A percentile compares a stretch with the other conserved stretches of the same genome.
Conservation (phyloP, 2,888 invertebrate species). For the Coleophora flavipennella region DNA sequence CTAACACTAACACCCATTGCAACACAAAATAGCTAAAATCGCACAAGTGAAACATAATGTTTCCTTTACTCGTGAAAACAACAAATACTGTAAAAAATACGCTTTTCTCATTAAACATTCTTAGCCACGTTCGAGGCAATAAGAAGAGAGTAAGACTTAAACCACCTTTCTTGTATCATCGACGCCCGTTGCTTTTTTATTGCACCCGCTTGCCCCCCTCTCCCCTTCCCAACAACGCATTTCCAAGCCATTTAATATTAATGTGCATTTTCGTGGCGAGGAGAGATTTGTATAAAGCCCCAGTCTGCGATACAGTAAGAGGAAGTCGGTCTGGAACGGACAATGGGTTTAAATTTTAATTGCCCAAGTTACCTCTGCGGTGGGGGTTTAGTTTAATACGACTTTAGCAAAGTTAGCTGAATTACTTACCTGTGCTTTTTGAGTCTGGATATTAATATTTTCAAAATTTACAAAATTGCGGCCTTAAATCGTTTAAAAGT, state of each 20-base stretch:
- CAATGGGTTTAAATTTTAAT: constrained; percentile 62
- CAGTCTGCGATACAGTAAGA: constrained; percentile 61
- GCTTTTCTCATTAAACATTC: constrained; percentile 3
- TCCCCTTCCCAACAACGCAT: constrained; percentile 53
- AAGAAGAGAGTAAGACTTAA: constrained; percentile 40
- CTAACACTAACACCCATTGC: too few species aligned
- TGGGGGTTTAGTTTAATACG: constrained; percentile 1
- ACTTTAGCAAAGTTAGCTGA: background rate
- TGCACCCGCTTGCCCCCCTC: constrained; percentile 39
- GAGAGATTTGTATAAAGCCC: constrained; percentile 68
- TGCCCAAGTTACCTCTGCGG: constrained; percentile 26
- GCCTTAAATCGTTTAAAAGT: too few species aligned
- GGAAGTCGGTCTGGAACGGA: constrained; percentile 50
- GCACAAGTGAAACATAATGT: too few species aligned
- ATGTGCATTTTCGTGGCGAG: constrained; percentile 73
- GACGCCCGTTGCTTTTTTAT: constrained; percentile 59
- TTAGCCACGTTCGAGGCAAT: constrained; percentile 20
- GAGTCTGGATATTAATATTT: too few species aligned
- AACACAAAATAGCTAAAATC: too few species aligned
- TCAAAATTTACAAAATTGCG: too few species aligned
- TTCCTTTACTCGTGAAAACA: too few species aligned
- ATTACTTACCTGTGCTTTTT: too few species aligned
- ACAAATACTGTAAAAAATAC: too few species aligned
- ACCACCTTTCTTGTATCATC: constrained; percentile 52
- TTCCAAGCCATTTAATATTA: constrained; percentile 75